Base-by-base conservation (phyloP, 1,140 invertebrate species). In the Aphelenchoides avenae region DNA sequence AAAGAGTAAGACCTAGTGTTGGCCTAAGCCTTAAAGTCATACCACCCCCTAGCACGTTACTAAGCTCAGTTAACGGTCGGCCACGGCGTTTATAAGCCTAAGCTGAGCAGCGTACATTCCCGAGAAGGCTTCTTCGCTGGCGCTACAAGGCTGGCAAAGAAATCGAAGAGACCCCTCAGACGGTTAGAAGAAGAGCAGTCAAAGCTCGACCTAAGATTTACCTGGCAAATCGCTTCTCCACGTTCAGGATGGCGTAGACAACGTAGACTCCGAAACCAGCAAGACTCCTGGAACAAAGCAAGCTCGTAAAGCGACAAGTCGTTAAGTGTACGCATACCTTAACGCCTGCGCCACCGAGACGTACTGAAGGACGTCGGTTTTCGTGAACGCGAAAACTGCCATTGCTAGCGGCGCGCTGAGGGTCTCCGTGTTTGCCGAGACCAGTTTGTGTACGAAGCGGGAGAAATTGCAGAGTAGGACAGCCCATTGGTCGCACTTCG, bases 381-480 rank as follows among this genome's bases (percentile, higher is more conserved):
- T 53, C 4, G 15, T 53, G 26, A 13, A 53, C 2, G 5, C 15
- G 27, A 61, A 34, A 11, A 33, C 15, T 15, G 37, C 13, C 26
- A 36, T 60, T 22, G 18, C 9, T 24, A 48, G 22, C 4, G 42
- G 26, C 1, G 52, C 30, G 3, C 26, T 26, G 33, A 61, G 41
- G 27, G 59, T 61, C 48, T 61, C 59, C 20, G 65, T 20, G 51
- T 61, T 61, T n/a, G 61, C 43, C 29, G 33, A 34, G 27, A 57
- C 34, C 31, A 61, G 65, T 36, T 30, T 37, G 27, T 61, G 59
- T 7, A 51, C 33, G 59, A 61, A 61, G 20, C 49, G 18, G 4
- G 61, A 49, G 15, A 61, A 20, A 37, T 65, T 36, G n/a, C 30
- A 36, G 20, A 61, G 20, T 9, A 36, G 30, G 31, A 61, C 29